phyloP scores from a whole-genome alignment of 2,113 vertebrate genomes.

The Prionailurus viverrinus region DNA sequence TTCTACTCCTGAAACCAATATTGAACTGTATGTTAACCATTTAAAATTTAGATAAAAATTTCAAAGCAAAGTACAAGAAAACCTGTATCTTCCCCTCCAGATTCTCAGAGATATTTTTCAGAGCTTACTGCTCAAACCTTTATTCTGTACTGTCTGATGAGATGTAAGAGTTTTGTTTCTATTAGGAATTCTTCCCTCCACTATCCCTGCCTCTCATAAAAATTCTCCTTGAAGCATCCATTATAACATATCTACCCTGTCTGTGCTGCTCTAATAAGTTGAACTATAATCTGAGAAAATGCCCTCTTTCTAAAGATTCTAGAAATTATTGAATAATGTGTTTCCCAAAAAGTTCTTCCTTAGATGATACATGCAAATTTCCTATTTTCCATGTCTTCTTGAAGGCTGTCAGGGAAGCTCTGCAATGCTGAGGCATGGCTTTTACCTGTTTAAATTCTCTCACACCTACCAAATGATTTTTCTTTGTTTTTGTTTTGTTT shows the following conservation, averaged over 20 bases:
- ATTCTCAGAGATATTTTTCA: background rate
- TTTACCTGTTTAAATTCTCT: background rate
- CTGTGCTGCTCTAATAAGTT: background rate
- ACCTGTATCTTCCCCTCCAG: background rate
- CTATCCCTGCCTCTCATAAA: background rate
- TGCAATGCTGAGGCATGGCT: background rate
- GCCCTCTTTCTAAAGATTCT: background rate
- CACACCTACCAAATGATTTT: background rate
- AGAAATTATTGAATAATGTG: background rate
- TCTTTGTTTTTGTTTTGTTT: background rate
- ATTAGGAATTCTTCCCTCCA: background rate
- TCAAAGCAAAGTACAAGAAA: background rate
- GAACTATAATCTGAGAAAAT: background rate
- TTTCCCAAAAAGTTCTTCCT: background rate
- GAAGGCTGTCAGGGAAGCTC: background rate
- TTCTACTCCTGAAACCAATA: no score
- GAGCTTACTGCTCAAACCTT: background rate
- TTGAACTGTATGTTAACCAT: no score
- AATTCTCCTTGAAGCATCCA: background rate
- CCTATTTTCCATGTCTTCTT: background rate
- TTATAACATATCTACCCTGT: background rate
- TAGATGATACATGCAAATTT: background rate
- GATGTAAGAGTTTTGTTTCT: background rate
- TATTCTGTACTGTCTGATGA: background rate
- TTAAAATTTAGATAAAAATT: no score